Base-by-base conservation (phyloP, 1,140 invertebrate species). In the Thalassaphorura encarpata region DNA sequence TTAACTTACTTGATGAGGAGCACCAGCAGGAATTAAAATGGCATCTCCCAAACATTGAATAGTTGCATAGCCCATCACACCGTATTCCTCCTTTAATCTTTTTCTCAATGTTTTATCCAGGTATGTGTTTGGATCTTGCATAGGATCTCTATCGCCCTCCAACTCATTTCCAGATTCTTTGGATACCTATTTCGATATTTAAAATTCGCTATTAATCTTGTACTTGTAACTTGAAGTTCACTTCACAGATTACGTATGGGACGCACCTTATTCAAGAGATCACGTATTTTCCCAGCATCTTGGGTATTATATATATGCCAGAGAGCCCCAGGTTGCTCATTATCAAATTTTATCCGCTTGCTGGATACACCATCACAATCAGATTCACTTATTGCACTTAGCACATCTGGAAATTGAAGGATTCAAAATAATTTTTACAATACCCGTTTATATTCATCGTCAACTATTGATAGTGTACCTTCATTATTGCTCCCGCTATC, bases 121-220 rank as follows among this genome's bases (percentile, higher is more conserved):
- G 74, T 97, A 98, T 78, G 89, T 95, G 64, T 84, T 91, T 71
- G 97, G 95, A 75, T 97, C 93, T 70, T 97, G 94, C 63, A 97
- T 97, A 0, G 94, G 90, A 76, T 98, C 94, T 71, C 94, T 88
- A 71, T 93, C 82, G 0, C 87, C 82, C 63, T 92, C 88, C 15
- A 94, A 77, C 23, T 82, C 75, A 50, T 84, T 84, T 2, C 92
- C 92, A 41, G 82, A 80, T 73, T 97, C 93, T 43, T 92, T 76
- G 15, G 87, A 86, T 27, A 93, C 86, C 73, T 75, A 51, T 48
- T 23, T 42, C 47, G 1, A 46, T 36, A 54, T 2, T 5, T 15
- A 52, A 40, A 11, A n/a, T 11, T 36, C n/a, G 33, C 11, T 36
- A 11, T 36, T 36, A 36, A 11, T 36, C n/a, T 36, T 36, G n/a